Base-by-base conservation (phyloP, 2,113 vertebrate genomes). In the Coptodon rendalli region DNA sequence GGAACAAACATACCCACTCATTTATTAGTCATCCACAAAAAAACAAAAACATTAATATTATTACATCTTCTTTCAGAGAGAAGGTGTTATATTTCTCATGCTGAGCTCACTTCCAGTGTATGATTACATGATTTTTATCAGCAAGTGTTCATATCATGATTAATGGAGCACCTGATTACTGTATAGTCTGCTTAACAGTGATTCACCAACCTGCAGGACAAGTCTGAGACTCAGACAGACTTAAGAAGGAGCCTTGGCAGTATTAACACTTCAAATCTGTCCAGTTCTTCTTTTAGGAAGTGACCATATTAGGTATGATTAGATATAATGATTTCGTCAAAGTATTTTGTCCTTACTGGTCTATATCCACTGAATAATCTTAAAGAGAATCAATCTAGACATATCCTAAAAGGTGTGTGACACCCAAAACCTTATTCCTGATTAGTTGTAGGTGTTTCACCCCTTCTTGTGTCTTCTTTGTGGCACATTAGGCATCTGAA, bases 1-100 rank as follows among this genome's bases (percentile, higher is more conserved):
- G 57, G 57, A 89, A 52, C 68, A 87, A 80, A 88, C 71, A 80
- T 82, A 43, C 86, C 87, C 88, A 91, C 86, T 90, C 80, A 80
- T 45, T 34, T 29, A 66, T 93, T 86, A 92, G 59, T 90, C 90
- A 89, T n/a, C 40, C 22, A 81, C 9, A 59, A 82, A 50, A 66
- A 79, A 24, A 45, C 16, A 80, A 40, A 66, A 57, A 31, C 38
- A 84, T 79, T 27, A 78, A 22, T 81, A 56, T 19, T 59, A 22
- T 73, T 66, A 59, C 50, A 5, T 78, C 50, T 81, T 68, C 31
- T 36, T 83, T 81, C 40, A 40, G 3, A 57, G 63, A 19, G 59
- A 45, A 52, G 24, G 50, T 59, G 80, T 87, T 56, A 92, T 84
- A 29, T 85, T 48, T 84, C 31, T 8, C 27, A 71, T 5, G 3